Evolutionary conservation across 2,113 vertebrate species (phyloP).

Genomic region (Acrocephalus arundinaceus): DNA sequence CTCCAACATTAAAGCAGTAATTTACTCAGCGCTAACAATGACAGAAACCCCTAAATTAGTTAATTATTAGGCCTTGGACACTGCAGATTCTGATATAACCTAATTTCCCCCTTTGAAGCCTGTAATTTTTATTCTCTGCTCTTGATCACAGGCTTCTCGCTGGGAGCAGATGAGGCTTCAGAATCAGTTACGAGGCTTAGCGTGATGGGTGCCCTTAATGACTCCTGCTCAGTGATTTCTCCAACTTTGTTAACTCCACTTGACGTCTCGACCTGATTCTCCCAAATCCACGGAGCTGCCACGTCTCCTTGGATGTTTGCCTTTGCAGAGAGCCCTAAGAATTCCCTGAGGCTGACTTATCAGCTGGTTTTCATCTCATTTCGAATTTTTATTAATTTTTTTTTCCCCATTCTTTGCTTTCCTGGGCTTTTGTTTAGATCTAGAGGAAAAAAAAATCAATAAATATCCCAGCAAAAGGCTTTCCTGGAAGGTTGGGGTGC

Average conservation of each 20-base stretch:
- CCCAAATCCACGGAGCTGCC: background rate
- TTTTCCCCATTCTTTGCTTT: accelerated
- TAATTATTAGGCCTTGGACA: background rate
- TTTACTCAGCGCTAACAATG: background rate
- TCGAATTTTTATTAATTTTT: background rate
- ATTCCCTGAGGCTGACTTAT: background rate
- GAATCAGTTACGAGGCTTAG: background rate
- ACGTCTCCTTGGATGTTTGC: background rate
- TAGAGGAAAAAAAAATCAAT: background rate
- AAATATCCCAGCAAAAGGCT: background rate
- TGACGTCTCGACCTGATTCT: background rate
- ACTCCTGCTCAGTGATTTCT: background rate
- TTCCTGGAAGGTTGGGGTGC: background rate
- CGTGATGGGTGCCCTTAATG: background rate
- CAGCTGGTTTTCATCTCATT: background rate
- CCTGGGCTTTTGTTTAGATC: background rate
- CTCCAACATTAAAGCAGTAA: background rate
- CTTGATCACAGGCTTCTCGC: background rate
- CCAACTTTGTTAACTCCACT: background rate
- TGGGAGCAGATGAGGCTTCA: background rate
- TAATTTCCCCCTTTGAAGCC: background rate
- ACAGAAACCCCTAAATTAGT: background rate
- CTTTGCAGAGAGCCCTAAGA: background rate
- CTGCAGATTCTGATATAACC: background rate
- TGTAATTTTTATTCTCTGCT: background rate